Conservation (phyloP, 2,888 invertebrate genomes). For the Tetranychus truncatus region DNA sequence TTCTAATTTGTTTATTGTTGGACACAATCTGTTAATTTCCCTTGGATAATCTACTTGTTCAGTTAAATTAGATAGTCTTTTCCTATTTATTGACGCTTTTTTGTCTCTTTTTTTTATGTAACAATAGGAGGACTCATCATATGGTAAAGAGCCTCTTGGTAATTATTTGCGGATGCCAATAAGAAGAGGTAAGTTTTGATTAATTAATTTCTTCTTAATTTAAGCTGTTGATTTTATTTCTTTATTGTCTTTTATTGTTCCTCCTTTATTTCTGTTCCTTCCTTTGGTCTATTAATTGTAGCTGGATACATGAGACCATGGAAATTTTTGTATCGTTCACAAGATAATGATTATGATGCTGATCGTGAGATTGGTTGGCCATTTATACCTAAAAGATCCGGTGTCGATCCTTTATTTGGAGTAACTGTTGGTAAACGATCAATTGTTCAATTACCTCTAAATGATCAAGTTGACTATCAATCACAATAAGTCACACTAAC, state of each 20-base stretch:
- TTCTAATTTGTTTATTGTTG: neutral
- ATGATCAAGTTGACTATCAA: too few species aligned
- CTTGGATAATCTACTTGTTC: too few species aligned
- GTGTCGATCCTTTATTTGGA: neutral
- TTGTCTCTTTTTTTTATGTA: too few species aligned
- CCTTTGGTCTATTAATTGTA: neutral
- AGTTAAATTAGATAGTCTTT: too few species aligned
- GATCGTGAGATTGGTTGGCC: neutral
- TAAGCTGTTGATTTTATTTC: too few species aligned
- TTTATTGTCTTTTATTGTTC: too few species aligned
- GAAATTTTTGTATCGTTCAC: neutral
- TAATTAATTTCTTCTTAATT: neutral
- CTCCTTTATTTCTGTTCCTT: too few species aligned
- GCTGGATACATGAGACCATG: neutral
- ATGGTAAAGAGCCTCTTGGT: neutral
- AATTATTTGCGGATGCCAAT: neutral
- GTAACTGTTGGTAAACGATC: neutral
- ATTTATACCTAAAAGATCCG: neutral
- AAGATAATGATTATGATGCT: neutral
- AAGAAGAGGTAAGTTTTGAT: neutral
- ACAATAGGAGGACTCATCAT: neutral
- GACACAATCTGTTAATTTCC: too few species aligned
- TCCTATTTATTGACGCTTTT: too few species aligned
- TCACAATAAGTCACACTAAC: too few species aligned
- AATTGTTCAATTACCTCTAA: neutral